Evolutionary conservation across 2,797 vertebrate genomes (phyloP), one percentile per base, ranked within the genome.

Genomic region (Steatocranus sp.): DNA sequence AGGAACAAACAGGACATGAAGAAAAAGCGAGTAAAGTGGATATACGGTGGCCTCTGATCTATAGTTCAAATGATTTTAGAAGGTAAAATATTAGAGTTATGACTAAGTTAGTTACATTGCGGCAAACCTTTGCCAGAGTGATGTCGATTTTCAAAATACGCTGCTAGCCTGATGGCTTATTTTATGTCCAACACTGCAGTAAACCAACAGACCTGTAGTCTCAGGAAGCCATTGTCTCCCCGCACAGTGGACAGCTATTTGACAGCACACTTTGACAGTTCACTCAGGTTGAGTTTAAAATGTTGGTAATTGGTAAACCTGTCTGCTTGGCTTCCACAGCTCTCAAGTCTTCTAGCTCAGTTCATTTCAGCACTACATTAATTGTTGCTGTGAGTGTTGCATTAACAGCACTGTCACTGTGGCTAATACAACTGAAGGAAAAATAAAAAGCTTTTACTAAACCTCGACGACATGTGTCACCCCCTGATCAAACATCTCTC

Each of bases 251-350:
- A 82, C 80, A 23, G 46, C 74, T 66, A 81, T 83, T 83, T 80
- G 53, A 58, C 82, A 85, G 58, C 76, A 80, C 14, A 38, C 83
- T 86, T 14, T 54, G 76, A 68, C 77, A 86, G 15, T 77, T 83
- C 77, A 85, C 81, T 87, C 81, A 79, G 53, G 78, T 82, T 79
- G 41, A 48, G 76, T 85, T 91, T 86, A 41, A 34, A 76, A 41
- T 17, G 51, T 4, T 17, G 38, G 82, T 73, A 70, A 3, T 66
- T 74, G 41, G 32, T 83, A 73, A 73, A 80, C 58, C 58, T 73
- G 58, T 76, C 68, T 36, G 17, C 51, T 76, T 49, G 11, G 63
- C 36, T 86, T 81, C 70, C 63, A 77, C 50, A 34, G 25, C 51
- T 63, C 43, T n/a, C 49, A 34, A 7, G 27, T 41, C 56, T 56